Percentiles rank a stretch among this genome's conserved stretches.
Evolutionary conservation across 2,113 vertebrate genomes (phyloP).

Genomic region (Otis tarda): DNA sequence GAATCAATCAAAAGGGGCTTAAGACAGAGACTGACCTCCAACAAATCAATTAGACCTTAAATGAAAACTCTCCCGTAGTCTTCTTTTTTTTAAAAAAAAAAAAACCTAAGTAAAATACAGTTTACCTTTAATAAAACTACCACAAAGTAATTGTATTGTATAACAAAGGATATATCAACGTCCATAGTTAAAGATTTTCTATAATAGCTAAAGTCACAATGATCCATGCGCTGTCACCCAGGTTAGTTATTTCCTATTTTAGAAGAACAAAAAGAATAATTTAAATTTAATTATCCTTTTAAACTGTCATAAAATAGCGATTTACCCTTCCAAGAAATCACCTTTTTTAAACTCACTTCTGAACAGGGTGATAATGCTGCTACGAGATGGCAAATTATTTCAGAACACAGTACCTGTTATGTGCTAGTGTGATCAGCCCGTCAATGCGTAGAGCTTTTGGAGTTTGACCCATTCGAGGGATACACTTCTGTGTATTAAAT

Average conservation of each 20-base stretch:
- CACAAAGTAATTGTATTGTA: slow-evolving; percentile 4
- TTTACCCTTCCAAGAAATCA: slow-evolving; percentile 32
- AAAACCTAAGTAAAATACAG: slow-evolving; percentile 27
- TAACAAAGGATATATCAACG: slow-evolving; percentile 47
- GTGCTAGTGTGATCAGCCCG: not conserved
- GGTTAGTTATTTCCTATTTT: slow-evolving; percentile 33
- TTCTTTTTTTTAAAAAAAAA: not conserved
- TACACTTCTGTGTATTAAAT: not conserved
- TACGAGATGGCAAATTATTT: not conserved
- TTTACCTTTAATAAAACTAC: slow-evolving; percentile 50
- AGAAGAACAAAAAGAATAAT: slow-evolving; percentile 30
- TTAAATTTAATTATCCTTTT: slow-evolving; percentile 53
- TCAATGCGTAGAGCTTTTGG: not conserved
- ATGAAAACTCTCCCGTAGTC: not conserved
- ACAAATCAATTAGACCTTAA: slow-evolving; percentile 20
- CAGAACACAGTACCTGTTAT: not conserved
- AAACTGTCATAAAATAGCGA: slow-evolving; percentile 32
- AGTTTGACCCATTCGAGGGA: fast-evolving
- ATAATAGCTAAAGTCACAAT: slow-evolving; percentile 17
- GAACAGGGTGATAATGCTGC: not conserved
- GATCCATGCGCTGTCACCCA: not conserved
- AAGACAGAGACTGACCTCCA: not conserved
- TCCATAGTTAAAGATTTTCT: slow-evolving; percentile 41
- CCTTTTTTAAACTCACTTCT: not conserved
- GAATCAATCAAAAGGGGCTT: not conserved